phyloP scores from a whole-genome alignment of 2,113 vertebrate species.

The Gila orcuttii region DNA sequence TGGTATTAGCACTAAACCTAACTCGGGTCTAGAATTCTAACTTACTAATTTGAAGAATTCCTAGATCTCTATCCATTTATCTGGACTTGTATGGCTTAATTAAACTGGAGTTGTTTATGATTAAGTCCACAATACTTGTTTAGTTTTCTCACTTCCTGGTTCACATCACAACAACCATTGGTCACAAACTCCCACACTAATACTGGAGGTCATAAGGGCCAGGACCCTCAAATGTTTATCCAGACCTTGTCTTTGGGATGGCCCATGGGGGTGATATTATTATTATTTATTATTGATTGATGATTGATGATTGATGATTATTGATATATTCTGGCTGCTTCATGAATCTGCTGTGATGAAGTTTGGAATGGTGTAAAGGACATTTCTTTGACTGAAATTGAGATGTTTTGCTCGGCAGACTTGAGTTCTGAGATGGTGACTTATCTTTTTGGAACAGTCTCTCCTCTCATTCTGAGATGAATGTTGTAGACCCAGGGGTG shows the following conservation, averaged over 20 bases:
- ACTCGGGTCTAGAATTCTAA: constrained; percentile 11
- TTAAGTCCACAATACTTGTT: not conserved
- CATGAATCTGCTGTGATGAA: not conserved
- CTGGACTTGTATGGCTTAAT: not conserved
- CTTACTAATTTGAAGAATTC: not conserved
- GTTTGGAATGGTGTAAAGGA: constrained; percentile 4
- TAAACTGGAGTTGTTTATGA: not conserved
- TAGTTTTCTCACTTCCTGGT: constrained; percentile 5
- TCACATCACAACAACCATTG: not conserved
- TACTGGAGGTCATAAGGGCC: constrained; percentile 26
- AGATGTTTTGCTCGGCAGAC: constrained; percentile 20
- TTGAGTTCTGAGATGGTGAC: not conserved
- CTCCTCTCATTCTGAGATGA: not conserved
- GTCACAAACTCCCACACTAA: constrained; percentile 8
- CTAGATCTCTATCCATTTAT: not conserved
- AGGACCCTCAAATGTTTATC: constrained; percentile 34
- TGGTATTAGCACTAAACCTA: constrained; percentile 59
- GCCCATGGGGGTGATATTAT: constrained; percentile 20
- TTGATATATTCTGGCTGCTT: constrained; percentile 2
- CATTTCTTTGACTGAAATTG: constrained; percentile 32
- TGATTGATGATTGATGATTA: no score
- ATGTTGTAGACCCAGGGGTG: not conserved
- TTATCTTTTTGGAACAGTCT: not conserved
- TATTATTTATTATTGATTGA: no score
- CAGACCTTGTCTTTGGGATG: constrained; percentile 23